Evolutionary conservation across 2,113 vertebrate species (phyloP).

Genomic region (Heterotilapia buettikoferi): DNA sequence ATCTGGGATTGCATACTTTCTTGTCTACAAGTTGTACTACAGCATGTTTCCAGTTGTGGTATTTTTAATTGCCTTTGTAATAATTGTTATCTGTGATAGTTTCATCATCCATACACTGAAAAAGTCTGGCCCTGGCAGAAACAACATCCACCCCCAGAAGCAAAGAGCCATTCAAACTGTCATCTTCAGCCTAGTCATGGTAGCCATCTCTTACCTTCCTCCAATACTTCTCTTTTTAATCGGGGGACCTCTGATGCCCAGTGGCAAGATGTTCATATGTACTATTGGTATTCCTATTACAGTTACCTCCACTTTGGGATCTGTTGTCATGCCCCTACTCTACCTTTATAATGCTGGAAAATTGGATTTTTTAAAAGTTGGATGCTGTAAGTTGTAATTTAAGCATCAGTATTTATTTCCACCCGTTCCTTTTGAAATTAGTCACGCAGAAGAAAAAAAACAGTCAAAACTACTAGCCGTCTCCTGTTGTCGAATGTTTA

Average conservation of each 20-base stretch:
- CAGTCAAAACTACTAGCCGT: neutral
- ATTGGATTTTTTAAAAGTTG: neutral
- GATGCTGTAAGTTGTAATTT: neutral
- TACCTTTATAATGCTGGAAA: constrained; percentile 24
- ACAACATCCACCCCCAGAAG: constrained; percentile 50
- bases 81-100: constrained; percentile 32
- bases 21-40: rapidly evolving
- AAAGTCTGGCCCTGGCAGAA: neutral
- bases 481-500: neutral
- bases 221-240: neutral
- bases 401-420: neutral
- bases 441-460: neutral
- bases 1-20: neutral
- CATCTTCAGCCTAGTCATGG: constrained; percentile 37
- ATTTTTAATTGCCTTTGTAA: neutral
- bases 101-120: constrained; percentile 30
- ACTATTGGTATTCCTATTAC: neutral
- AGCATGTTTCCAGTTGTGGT: neutral
- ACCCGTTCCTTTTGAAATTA: neutral
- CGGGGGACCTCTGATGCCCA: neutral
- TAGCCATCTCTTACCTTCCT: constrained; percentile 37
- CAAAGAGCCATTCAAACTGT: constrained; percentile 52
- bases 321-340: constrained; percentile 40
- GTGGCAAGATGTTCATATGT: rapidly evolving
- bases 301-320: neutral